Evolutionary conservation across 1,140 invertebrate genomes (phyloP).

Genomic region (Agraylea sexmaculata): DNA sequence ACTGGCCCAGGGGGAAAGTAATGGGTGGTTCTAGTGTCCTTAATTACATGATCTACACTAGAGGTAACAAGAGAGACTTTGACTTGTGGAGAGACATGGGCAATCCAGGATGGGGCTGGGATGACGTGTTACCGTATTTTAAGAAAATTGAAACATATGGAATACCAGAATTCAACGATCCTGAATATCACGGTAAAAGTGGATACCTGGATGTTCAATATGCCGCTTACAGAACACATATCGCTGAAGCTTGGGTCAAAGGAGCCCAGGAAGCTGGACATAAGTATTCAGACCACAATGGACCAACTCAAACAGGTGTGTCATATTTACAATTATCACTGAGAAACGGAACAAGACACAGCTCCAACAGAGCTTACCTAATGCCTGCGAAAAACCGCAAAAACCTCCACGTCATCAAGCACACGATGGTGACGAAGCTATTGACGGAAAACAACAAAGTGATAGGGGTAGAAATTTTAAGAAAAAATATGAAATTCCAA

Average conservation of each 20-base stretch:
- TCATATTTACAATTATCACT: constrained; percentile 53
- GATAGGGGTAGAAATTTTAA: constrained; percentile 50
- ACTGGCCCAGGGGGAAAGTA: constrained; percentile 64
- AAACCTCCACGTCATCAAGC: constrained; percentile 55
- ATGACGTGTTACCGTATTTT: constrained; percentile 78
- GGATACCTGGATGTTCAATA: constrained; percentile 46
- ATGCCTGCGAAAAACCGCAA: constrained; percentile 47
- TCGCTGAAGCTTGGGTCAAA: constrained; percentile 55
- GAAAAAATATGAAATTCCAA: constrained; percentile 38
- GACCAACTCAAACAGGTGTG: constrained; percentile 49
- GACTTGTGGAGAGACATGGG: constrained; percentile 67
- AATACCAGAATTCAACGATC: constrained; percentile 32
- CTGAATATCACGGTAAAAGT: constrained; percentile 37
- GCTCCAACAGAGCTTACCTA: constrained; percentile 61
- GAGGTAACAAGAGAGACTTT: constrained; percentile 64
- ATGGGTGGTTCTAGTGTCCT: constrained; percentile 74
- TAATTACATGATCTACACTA: constrained; percentile 87
- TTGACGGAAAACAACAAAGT: constrained; percentile 58
- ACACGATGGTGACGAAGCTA: constrained; percentile 55
- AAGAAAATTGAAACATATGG: constrained; percentile 67
- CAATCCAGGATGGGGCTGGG: constrained; percentile 73
- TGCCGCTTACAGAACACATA: constrained; percentile 46
- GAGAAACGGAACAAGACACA: constrained; percentile 59
- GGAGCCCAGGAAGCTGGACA: constrained; percentile 54
- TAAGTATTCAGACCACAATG: constrained; percentile 61